These are phyloP conservation scores for Percopsis transmontana DNA, from an alignment of 2,113 vertebrate genomes.

Conservation along the genomic window DNA sequence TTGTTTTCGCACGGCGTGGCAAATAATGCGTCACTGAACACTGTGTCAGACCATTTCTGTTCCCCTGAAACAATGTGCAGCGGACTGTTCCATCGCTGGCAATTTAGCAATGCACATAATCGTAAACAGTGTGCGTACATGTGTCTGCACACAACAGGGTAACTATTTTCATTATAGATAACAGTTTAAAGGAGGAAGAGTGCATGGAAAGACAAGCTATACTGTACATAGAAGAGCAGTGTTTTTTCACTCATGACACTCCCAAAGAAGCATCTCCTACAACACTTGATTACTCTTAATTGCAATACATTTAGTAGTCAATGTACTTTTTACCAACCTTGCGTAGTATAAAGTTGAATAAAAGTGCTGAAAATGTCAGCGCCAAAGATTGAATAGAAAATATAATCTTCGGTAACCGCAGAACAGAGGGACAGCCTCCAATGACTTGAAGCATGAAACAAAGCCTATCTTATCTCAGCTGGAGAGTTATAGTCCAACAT, in stretches of 20 bases:
- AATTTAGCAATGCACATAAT: background rate
- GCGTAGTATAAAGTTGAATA: too few relatives aligned
- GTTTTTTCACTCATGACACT: too few relatives aligned
- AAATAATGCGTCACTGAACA: slow-evolving; percentile 36
- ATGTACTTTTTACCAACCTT: too few relatives aligned
- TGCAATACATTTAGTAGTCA: too few relatives aligned
- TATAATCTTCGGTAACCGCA: background rate
- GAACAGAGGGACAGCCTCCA: background rate
- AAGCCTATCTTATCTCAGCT: background rate
- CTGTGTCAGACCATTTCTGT: slow-evolving; percentile 16
- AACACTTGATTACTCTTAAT: too few relatives aligned
- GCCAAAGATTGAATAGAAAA: background rate
- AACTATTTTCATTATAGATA: too few relatives aligned
- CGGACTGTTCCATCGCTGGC: slow-evolving; percentile 3
- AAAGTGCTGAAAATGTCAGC: too few relatives aligned
- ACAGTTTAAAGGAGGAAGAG: too few relatives aligned
- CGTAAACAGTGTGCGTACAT: background rate
- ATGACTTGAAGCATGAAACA: background rate
- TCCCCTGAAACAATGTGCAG: slow-evolving; percentile 11
- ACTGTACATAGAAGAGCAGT: too few relatives aligned
- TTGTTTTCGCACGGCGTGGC: slow-evolving; percentile 47
- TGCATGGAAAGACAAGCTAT: too few relatives aligned
- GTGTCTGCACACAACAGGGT: background rate
- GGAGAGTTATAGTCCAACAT: background rate
- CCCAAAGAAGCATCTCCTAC: too few relatives aligned